phyloP scores from a whole-genome alignment of 2,888 invertebrate species.

The Hemaris fuciformis region DNA sequence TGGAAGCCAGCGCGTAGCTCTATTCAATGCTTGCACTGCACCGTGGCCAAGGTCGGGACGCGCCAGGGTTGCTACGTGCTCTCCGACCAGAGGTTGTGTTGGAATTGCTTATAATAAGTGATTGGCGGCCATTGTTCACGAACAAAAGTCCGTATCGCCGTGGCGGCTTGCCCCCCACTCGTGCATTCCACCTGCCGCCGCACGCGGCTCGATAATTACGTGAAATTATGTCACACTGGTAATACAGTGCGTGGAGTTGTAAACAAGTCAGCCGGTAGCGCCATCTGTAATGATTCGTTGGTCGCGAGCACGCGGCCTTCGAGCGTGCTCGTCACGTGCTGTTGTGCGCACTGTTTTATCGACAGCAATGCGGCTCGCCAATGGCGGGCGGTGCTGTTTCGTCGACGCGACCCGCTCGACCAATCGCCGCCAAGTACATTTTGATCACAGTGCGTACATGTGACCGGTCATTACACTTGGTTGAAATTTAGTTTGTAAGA shows the following conservation, averaged over 20 bases:
- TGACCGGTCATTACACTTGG: conserved; percentile 51
- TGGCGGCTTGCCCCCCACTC: conserved; percentile 11
- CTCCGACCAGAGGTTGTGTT: neutral
- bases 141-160: neutral
- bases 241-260: conserved; percentile 38
- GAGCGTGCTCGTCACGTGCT: conserved; percentile 58
- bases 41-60: neutral
- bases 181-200: conserved; percentile 9
- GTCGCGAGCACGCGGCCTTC: conserved; percentile 31
- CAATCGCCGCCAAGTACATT: conserved; percentile 54
- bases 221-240: conserved; percentile 62
- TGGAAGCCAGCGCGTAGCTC: neutral
- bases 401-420: conserved; percentile 34
- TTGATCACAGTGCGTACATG: conserved; percentile 66
- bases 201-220: conserved; percentile 39
- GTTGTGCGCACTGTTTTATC: conserved; percentile 42
- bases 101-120: no score
- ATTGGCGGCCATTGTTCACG: no score
- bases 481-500: conserved; percentile 14
- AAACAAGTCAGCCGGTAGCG: conserved; percentile 51
- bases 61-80: neutral
- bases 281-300: conserved; percentile 43
- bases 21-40: neutral
- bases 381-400: conserved; percentile 43
- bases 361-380: conserved; percentile 41